Evolutionary conservation across 2,113 vertebrate genomes (phyloP).

Genomic region (Stercorarius parasiticus): DNA sequence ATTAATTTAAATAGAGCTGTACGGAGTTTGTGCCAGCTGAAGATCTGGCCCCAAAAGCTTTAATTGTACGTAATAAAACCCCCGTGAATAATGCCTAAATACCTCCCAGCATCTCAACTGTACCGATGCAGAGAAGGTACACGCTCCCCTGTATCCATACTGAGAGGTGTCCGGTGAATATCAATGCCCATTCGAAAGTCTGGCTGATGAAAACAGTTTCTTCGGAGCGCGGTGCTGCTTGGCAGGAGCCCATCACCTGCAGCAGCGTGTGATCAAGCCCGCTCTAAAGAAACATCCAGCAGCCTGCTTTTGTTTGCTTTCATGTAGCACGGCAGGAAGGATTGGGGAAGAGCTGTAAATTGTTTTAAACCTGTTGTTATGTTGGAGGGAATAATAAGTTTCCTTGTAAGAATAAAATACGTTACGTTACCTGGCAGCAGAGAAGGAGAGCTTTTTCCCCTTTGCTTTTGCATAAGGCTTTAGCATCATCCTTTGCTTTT

Average conservation of each 20-base stretch:
- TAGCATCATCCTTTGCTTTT: not conserved
- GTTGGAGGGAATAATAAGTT: not conserved
- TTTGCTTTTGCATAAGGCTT: not conserved
- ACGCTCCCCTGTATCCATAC: not conserved
- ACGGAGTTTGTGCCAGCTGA: slow-evolving; percentile 21
- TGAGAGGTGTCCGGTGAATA: slow-evolving; percentile 15
- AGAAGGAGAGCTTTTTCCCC: not conserved
- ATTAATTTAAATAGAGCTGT: not conserved
- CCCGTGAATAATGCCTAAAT: slow-evolving; percentile 4
- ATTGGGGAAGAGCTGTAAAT: not conserved
- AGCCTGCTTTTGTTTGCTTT: slow-evolving; percentile 39
- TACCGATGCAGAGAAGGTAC: not conserved
- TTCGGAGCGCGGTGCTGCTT: slow-evolving; percentile 7
- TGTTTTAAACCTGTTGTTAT: not conserved
- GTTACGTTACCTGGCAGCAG: not conserved
- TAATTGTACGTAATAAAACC: slow-evolving; percentile 31
- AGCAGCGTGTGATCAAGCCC: not conserved
- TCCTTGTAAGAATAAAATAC: not conserved
- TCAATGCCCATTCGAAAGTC: slow-evolving; percentile 10
- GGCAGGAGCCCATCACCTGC: slow-evolving; percentile 49
- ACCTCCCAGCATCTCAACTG: not conserved
- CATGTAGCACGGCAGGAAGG: not conserved
- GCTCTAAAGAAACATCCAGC: not conserved
- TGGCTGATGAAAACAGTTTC: not conserved
- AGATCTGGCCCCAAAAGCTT: not conserved